Evolutionary conservation across 2,888 invertebrate species (phyloP).

Genomic region (Drosophila heteroneura): DNA sequence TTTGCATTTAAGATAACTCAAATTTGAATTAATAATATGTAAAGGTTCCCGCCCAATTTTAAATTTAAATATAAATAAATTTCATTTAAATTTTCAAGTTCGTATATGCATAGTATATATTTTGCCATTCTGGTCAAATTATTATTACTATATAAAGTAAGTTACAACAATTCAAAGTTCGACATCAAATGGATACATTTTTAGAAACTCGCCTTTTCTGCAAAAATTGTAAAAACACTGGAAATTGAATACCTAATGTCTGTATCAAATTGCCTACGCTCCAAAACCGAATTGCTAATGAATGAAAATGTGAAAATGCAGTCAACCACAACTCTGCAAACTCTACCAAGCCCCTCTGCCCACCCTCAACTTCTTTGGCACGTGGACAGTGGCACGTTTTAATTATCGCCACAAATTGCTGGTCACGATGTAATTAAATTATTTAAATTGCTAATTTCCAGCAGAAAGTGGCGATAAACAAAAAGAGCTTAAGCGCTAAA

Average conservation of each 20-base stretch:
- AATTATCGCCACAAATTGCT: slow-evolving; percentile 75
- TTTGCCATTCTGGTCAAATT: not conserved
- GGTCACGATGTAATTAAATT: slow-evolving; percentile 77
- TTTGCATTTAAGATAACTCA: not conserved
- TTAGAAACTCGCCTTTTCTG: slow-evolving; percentile 3
- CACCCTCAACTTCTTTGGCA: slow-evolving; percentile 20
- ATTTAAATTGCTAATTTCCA: slow-evolving; percentile 76
- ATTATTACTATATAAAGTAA: not conserved
- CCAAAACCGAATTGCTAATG: slow-evolving; percentile 56
- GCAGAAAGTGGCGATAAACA: slow-evolving; percentile 35
- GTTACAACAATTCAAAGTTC: not conserved
- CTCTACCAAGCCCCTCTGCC: not conserved
- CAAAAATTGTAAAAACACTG: slow-evolving; percentile 17
- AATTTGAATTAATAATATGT: not conserved
- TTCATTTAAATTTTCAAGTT: not conserved
- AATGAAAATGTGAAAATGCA: slow-evolving; percentile 47
- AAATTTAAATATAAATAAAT: not conserved
- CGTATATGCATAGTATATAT: not conserved
- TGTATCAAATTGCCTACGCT: slow-evolving; percentile 24
- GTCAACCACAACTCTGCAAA: slow-evolving; percentile 18
- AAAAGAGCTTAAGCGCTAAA: slow-evolving; percentile 48
- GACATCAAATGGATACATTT: slow-evolving; percentile 20
- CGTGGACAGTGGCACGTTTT: slow-evolving; percentile 76
- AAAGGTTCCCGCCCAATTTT: not conserved
- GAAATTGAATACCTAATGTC: slow-evolving; percentile 26